Base-by-base conservation (phyloP, 2,888 invertebrate species). In the Stratiomys singularior region DNA sequence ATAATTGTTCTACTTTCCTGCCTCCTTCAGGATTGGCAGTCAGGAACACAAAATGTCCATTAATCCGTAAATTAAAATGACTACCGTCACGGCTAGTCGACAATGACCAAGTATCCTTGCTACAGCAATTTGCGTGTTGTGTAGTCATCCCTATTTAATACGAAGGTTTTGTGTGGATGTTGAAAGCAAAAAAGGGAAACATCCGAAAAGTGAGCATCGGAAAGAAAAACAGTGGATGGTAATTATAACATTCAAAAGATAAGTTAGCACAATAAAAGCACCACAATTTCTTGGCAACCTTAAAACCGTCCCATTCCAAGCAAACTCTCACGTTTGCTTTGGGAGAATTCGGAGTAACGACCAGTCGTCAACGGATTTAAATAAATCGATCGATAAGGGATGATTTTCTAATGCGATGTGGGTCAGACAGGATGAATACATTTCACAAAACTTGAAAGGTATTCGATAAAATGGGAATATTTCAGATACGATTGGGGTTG, bases 311-410 rank as follows among this genome's bases (percentile, higher is more conserved):
- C 4, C 52, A 18, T 52, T 52, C 18, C 15, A 18, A 4, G 15
- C 18, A 9, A 18, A 18, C 52, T 52, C 15, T 3, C 3, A 37
- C 37, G 9, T 37, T 37, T 5, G 37, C 23, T 11, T n/a, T 23
- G 60, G n/a, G n/a, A 56, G 11, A 37, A 37, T 37, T 3, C 5
- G 9, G 37, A 37, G 37, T 28, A 28, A 37, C 44, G 44, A 67
- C 18, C 18, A 64, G 44, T 21, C 44, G 28, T 44, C 28, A 66
- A 66, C n/a, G 21, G n/a, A 67, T 67, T 67, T 67, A 44, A 67
- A 67, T 67, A 67, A 44, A 67, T 67, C 67, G 67, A 67, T 44
- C 67, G 46, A 44, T 44, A 67, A 67, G 67, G 67, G 67, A 67
- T 67, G 67, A 67, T 67, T 67, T 67, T 21, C 37, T 67, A 67